Conservation (phyloP, 2,888 invertebrate genomes). For the Acleris sparsana region DNA sequence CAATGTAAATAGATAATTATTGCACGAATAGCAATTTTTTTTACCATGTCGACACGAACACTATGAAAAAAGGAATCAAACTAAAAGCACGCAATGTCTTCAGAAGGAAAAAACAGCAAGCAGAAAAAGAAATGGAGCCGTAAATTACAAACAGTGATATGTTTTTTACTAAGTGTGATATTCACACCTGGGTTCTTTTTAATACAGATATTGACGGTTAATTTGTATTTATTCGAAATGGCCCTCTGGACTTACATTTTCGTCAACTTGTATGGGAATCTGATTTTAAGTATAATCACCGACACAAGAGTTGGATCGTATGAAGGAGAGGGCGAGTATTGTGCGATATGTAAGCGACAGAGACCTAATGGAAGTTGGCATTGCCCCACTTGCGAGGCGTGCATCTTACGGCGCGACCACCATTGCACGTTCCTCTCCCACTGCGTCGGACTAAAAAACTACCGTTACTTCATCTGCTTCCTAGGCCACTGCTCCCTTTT, state of each 20-base stretch:
- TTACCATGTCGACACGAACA: too few species aligned
- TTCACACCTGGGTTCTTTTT: background rate
- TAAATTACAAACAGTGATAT: background rate
- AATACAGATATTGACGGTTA: background rate
- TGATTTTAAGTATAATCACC: slow-evolving; percentile 3
- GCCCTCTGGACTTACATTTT: background rate
- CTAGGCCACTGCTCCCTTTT: background rate
- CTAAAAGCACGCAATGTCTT: background rate
- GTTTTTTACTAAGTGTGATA: background rate
- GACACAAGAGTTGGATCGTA: slow-evolving; percentile 1
- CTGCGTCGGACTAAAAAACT: slow-evolving; percentile 8
- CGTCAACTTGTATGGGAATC: background rate
- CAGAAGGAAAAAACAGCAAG: background rate
- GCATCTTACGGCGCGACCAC: slow-evolving; percentile 1
- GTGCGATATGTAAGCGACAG: background rate
- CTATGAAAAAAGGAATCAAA: background rate
- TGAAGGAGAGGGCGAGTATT: background rate
- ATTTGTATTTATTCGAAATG: background rate
- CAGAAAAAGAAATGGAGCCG: background rate
- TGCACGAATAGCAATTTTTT: too few species aligned
- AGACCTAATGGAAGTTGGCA: slow-evolving; percentile 1
- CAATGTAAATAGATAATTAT: too few species aligned
- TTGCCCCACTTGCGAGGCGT: background rate
- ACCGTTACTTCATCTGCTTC: slow-evolving; percentile 5
- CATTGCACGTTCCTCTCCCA: slow-evolving; percentile 1